Base-by-base conservation (phyloP, 2,888 invertebrate species). In the Drosophila demipolita region DNA sequence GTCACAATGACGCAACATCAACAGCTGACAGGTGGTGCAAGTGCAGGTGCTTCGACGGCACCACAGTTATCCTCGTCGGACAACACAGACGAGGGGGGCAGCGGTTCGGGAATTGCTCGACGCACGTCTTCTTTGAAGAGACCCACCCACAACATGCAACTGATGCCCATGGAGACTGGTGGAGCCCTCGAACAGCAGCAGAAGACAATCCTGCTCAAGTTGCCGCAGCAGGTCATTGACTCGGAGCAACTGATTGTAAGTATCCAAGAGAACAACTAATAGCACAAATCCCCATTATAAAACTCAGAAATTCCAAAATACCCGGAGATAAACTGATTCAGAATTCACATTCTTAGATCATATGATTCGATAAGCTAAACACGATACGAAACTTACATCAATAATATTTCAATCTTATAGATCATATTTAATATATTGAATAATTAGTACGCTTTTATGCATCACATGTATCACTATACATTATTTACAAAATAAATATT, bases 241-340 rank as follows among this genome's bases (percentile, higher is more conserved):
- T 91, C 92, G 50, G 93, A 93, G 57, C 93, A 93, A 73, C 73
- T 93, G 69, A 93, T 93, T 83, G 93, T 93, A 82, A 92, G 92
- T 92, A 78, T 29, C 1, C 2, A 4, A 15, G 15, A 45, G 23
- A 45, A 45, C 15, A 45, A 23, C 45, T 0, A n/a, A 6, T 17
- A 8, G 23, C 17, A 29, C 17, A 11, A 49, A 61, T 49, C 36
- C 20, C 29, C 17, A 15, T 50, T 29, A 33, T 20, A 40, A 32
- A 58, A 40, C 35, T 38, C 55, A n/a, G 52, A 26, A 20, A 35
- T 7, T n/a, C 65, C n/a, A 74, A 63, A 69, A 42, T 62, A 20
- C 15, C 42, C 78, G 70, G 63, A 73, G 42, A 48, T 33, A 48
- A 54, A 70, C 69, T 54, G 38, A 35, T 49, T 29, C 40, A 69